phyloP scores from a whole-genome alignment of 1,140 invertebrate species.

The Ganaspis sp. region DNA sequence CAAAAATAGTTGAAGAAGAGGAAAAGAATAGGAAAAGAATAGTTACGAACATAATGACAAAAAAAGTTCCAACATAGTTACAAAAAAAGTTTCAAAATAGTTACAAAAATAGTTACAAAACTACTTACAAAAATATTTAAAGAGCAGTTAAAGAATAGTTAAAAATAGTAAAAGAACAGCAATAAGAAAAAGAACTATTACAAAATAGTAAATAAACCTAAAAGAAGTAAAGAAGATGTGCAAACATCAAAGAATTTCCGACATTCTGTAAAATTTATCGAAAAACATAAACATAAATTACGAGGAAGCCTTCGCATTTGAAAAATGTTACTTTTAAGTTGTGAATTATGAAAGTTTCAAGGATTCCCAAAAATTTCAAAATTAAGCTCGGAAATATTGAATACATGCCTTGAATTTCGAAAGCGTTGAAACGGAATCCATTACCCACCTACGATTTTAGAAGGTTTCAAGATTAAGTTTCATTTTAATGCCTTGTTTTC shows the following conservation, averaged over 20 bases:
- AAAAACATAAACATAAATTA: background rate
- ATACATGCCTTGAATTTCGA: slow-evolving; percentile 16
- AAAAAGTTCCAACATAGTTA: too few relatives aligned
- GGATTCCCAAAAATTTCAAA: background rate
- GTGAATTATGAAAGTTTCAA: slow-evolving; percentile 11
- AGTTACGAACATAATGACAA: too few relatives aligned
- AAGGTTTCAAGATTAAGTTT: background rate
- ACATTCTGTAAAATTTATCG: background rate
- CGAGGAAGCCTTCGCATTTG: background rate
- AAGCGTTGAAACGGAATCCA: slow-evolving; percentile 22
- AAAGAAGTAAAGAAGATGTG: too few relatives aligned
- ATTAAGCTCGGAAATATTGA: background rate
- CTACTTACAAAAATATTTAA: too few relatives aligned
- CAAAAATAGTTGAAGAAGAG: too few relatives aligned
- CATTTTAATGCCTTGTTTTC: background rate
- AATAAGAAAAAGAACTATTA: too few relatives aligned
- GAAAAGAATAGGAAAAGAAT: too few relatives aligned
- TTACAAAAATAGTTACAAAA: too few relatives aligned
- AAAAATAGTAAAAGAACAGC: too few relatives aligned
- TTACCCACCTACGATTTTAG: slow-evolving; percentile 23
- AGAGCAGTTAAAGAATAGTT: too few relatives aligned
- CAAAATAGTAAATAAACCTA: too few relatives aligned
- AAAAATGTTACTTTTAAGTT: background rate
- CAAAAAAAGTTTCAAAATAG: too few relatives aligned
- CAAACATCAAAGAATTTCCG: background rate